Evolutionary conservation across 2,113 vertebrate species (phyloP), one percentile per base, ranked within the genome.

Genomic region (Serinus canaria): DNA sequence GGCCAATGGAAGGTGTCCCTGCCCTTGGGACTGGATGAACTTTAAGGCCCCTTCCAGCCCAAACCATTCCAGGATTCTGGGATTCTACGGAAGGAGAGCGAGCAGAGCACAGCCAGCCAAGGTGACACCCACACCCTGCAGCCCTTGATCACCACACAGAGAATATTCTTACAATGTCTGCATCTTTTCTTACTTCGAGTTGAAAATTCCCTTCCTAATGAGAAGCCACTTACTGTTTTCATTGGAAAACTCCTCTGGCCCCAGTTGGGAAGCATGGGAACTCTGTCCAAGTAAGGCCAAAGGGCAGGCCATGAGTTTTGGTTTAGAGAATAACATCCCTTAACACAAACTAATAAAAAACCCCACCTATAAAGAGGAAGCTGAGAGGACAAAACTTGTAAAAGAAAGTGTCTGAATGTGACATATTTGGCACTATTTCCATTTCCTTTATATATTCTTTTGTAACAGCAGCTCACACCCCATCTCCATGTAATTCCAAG

Each of bases 181-280:
- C 31, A 49, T 10, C 31, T 77, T 33, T 35, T 23, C 37, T 53
- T 2, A 30, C 12, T 78, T n/a, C 1, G 20, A 35, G 14, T 18
- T 43, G 39, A 62, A 46, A 76, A 73, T 9, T 9, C 19, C 44
- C 52, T 44, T 33, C 58, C 70, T 63, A 74, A 31, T 1, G 30
- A 75, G 58, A 39, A 92, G 15, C 6, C 35, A 22, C 16, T 75
- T 11, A 3, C 1, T 68, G 23, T 31, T 77, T 55, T 31, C 78
- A 76, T 13, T 18, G 41, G 41, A 16, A 90, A 81, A 64, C 24
- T 52, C 2, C 4, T 6, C 62, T 23, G 30, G 18, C 14, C 52
- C n/a, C 52, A 9, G 25, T 16, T 66, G 4, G 0, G 37, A 67
- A 56, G 58, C 67, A 41, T 0, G 0, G 13, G 27, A 55, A 80